Conservation (phyloP, 2,888 invertebrate species). For the Drosophila borborema region DNA sequence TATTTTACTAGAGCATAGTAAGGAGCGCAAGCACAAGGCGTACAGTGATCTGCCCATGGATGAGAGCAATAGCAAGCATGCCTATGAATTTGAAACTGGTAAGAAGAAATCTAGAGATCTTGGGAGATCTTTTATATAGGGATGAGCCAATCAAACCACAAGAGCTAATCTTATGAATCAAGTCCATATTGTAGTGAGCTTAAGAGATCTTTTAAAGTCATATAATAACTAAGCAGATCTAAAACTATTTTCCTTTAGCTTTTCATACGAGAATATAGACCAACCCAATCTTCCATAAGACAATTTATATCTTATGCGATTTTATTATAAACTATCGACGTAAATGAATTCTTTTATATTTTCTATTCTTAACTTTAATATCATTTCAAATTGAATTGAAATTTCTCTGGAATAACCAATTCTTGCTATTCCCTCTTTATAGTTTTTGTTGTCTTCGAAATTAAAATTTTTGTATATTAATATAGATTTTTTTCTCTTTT, state of each 20-base stretch:
- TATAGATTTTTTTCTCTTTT: not conserved
- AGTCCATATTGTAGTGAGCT: not conserved
- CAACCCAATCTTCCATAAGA: not conserved
- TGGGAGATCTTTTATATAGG: not conserved
- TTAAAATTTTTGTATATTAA: not conserved
- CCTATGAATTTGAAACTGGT: slow-evolving; percentile 76
- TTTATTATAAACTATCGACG: too few species aligned
- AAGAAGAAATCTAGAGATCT: not conserved
- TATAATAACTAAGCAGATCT: not conserved
- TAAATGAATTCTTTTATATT: too few species aligned
- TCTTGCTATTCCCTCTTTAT: too few species aligned
- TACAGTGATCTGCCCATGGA: slow-evolving; percentile 76
- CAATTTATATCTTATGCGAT: too few species aligned
- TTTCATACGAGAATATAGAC: not conserved
- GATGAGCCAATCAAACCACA: not conserved
- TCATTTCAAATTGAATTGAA: too few species aligned
- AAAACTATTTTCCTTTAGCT: not conserved
- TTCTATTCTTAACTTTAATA: too few species aligned
- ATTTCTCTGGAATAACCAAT: too few species aligned
- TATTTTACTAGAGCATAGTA: slow-evolving; percentile 59
- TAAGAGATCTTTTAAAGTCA: not conserved
- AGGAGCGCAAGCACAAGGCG: slow-evolving; percentile 76
- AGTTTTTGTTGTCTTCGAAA: too few species aligned
- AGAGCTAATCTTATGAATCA: not conserved
- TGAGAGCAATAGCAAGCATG: slow-evolving; percentile 69